phyloP scores from a whole-genome alignment of 2,888 invertebrate species.

The Idaea dimidiata region DNA sequence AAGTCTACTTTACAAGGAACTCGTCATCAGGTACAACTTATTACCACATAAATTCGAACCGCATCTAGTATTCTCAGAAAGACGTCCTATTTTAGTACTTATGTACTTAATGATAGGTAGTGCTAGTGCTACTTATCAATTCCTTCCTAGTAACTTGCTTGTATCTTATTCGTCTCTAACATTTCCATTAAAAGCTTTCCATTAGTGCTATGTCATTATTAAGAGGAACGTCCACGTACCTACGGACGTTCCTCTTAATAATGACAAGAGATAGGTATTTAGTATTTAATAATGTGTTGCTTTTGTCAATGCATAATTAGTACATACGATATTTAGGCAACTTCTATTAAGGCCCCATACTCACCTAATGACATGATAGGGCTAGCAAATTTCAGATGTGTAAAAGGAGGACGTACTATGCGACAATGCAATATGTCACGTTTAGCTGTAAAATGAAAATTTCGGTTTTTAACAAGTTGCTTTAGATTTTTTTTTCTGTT shows the following conservation, averaged over 20 bases:
- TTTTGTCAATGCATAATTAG: neutral
- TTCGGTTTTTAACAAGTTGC: too few species aligned
- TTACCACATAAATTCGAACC: neutral
- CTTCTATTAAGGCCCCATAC: too few species aligned
- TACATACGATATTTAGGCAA: neutral
- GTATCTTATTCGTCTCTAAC: constrained; percentile 3
- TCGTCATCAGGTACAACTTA: neutral
- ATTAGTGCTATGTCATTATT: constrained; percentile 12
- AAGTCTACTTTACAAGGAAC: neutral
- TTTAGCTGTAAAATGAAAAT: too few species aligned
- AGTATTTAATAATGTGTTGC: neutral
- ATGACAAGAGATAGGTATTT: neutral
- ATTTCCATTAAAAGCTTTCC: constrained; percentile 18
- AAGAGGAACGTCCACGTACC: too few species aligned
- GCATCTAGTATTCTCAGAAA: neutral
- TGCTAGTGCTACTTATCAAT: neutral
- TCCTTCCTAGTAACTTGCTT: neutral
- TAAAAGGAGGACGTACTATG: too few species aligned
- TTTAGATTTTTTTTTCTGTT: too few species aligned
- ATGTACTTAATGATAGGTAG: neutral
- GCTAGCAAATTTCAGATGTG: too few species aligned
- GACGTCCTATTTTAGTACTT: neutral
- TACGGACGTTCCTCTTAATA: neutral
- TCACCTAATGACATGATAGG: too few species aligned
- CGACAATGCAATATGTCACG: too few species aligned